phyloP scores from a whole-genome alignment of 2,113 vertebrate species.

The Spheniscus mendiculus region DNA sequence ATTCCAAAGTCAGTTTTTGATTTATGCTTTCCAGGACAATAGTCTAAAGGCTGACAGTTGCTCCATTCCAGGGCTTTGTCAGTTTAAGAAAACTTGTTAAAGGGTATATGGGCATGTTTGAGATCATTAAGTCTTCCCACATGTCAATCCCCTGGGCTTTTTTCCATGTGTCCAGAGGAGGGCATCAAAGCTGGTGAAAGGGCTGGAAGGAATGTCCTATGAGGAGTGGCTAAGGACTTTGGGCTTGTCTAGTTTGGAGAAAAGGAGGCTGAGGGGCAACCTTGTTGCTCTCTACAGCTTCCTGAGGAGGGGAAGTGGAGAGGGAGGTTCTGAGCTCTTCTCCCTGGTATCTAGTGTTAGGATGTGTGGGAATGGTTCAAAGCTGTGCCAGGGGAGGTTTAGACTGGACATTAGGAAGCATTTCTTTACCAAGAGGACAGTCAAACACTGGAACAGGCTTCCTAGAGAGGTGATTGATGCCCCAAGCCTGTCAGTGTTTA shows the following conservation, averaged over 20 bases:
- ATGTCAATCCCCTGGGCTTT: background rate
- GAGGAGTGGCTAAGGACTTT: background rate
- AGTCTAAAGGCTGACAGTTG: background rate
- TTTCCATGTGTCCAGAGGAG: background rate
- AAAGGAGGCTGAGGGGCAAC: background rate
- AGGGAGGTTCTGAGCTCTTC: background rate
- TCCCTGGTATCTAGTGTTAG: background rate
- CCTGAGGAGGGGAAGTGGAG: background rate
- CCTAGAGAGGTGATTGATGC: background rate
- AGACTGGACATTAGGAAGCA: background rate
- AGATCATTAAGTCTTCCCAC: background rate
- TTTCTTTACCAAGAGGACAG: background rate
- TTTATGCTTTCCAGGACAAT: background rate
- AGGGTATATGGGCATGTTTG: background rate
- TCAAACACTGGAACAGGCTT: background rate
- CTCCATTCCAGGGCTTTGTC: background rate
- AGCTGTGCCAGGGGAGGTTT: background rate
- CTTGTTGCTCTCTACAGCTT: background rate
- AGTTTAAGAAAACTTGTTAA: background rate
- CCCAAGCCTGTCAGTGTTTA: background rate
- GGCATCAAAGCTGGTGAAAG: background rate
- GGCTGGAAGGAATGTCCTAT: background rate
- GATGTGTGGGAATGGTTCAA: accelerated
- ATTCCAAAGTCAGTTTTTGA: background rate
- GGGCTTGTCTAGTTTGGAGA: background rate